Conservation (phyloP, 2,797 vertebrate species). For the Cryptoblepharus egeriae region DNA sequence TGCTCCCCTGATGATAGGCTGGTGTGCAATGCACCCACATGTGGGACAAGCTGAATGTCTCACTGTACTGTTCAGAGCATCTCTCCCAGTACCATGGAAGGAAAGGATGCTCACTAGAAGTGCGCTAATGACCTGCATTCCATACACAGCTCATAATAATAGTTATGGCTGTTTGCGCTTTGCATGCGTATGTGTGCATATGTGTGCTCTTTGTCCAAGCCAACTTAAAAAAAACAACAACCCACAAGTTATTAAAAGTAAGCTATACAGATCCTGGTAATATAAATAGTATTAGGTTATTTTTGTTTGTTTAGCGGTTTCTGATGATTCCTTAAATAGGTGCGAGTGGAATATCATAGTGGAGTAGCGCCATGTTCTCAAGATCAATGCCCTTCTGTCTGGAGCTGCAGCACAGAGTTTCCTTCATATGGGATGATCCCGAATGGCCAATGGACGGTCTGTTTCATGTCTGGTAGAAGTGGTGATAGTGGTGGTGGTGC, state of each 20-base stretch:
- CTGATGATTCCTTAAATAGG: constrained; percentile 77
- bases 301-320: constrained; percentile 62
- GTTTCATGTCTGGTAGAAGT: constrained; percentile 96
- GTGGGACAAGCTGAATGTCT: constrained; percentile 60
- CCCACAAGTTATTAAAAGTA: constrained; percentile 71
- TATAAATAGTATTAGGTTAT: constrained; percentile 78
- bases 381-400: constrained; percentile 68
- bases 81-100: constrained; percentile 55
- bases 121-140: constrained; percentile 56
- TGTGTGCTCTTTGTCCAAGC: constrained; percentile 56
- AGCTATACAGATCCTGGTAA: constrained; percentile 72
- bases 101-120: constrained; percentile 60
- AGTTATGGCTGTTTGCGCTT: constrained; percentile 58
- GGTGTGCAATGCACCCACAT: constrained; percentile 55
- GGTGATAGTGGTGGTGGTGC: constrained; percentile 99
- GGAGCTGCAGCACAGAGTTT: constrained; percentile 54
- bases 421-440: constrained; percentile 68
- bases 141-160: constrained; percentile 59
- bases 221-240: constrained; percentile 42
- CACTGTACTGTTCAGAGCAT: constrained; percentile 61
- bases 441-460: constrained; percentile 21
- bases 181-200: no score
- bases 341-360: constrained; percentile 75
- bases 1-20: constrained; percentile 77
- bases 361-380: constrained; percentile 77